Base-by-base conservation (phyloP, 2,888 invertebrate genomes). In the Exocentrus adspersus region DNA sequence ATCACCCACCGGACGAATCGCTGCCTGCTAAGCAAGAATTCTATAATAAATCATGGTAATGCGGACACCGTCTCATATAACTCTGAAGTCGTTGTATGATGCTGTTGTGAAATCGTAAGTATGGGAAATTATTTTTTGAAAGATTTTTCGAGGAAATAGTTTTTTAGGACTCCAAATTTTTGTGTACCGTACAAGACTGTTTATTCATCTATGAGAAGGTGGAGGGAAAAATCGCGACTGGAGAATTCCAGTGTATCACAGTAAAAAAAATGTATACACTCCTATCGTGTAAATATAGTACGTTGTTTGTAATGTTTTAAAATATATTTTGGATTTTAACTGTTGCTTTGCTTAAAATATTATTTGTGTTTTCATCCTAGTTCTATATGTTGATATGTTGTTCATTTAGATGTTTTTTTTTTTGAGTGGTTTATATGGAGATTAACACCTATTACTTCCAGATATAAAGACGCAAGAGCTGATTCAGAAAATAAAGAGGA, bases 401-500 rank as follows among this genome's bases (percentile, higher is more conserved):
- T 51, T 46, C 12, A 10, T 24, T 50, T 50, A 50, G 12, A 24
- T 50, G 16, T 24, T n/a, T 30, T 2, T 24, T n/a, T 30, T 2
- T 21, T 52, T 30, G 17, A 32, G 32, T 37, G 14, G 12, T 19
- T 19, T 12, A 54, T 17, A 9, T 16, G 12, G 43, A 9, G 21
- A 56, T 30, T 56, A 56, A 56, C 45, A 30, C 37, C 16, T 69
- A 62, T 60, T 65, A 50, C 72, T 75, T 75, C 57, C 72, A 76
- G 77, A 73, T 68, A 70, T 71, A 52, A 51, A 68, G 57, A 43
- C 66, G 28, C 54, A 53, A 10, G 69, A 72, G 51, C 61, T 71
- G 32, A 45, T 71, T 14, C 66, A 71, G 45, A 75, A 62, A 64
- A 70, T 74, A 16, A 77, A 73, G 71, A 72, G 79, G 53, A 80